Percentiles rank a stretch among this genome's conserved stretches.
These are phyloP conservation scores for Catocala fraxini DNA, from an alignment of 2,888 invertebrate species.

Conservation along the genomic window DNA sequence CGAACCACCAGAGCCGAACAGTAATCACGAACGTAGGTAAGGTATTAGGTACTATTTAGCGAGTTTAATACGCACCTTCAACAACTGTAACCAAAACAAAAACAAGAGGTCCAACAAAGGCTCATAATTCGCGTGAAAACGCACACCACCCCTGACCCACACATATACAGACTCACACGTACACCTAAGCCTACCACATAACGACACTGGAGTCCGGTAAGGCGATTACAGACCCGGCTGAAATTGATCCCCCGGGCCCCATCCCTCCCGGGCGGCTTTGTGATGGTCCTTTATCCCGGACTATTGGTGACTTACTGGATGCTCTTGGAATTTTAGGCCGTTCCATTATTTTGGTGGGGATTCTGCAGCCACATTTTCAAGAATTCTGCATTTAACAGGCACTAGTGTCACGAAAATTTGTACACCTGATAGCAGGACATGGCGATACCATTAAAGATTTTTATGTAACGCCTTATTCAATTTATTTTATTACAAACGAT, in stretches of 20 bases:
- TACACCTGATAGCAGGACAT: no score
- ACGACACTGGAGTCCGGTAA: constrained; percentile 51
- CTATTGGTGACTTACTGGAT: constrained; percentile 44
- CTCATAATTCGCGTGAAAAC: constrained; percentile 50
- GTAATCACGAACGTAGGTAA: no score
- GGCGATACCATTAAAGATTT: no score
- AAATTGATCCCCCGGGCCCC: constrained; percentile 48
- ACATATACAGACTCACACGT: constrained; percentile 6
- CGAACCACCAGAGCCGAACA: no score
- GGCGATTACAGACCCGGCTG: constrained; percentile 50
- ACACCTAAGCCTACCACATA: constrained; percentile 46
- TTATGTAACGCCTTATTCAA: no score
- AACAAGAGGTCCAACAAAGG: constrained; percentile 36
- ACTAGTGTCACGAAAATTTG: no score
- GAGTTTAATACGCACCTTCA: background rate
- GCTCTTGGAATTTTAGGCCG: constrained; percentile 46
- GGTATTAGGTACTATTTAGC: no score
- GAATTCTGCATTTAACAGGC: no score
- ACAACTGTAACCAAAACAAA: constrained; percentile 21
- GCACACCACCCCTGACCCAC: constrained; percentile 25
- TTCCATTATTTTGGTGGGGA: constrained; percentile 37
- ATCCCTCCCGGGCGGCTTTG: constrained; percentile 41
- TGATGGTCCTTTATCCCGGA: constrained; percentile 48
- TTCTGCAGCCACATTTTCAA: background rate
- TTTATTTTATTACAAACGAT: no score